Evolutionary conservation across 2,888 invertebrate genomes (phyloP).

Genomic region (Amiota mariae): DNA sequence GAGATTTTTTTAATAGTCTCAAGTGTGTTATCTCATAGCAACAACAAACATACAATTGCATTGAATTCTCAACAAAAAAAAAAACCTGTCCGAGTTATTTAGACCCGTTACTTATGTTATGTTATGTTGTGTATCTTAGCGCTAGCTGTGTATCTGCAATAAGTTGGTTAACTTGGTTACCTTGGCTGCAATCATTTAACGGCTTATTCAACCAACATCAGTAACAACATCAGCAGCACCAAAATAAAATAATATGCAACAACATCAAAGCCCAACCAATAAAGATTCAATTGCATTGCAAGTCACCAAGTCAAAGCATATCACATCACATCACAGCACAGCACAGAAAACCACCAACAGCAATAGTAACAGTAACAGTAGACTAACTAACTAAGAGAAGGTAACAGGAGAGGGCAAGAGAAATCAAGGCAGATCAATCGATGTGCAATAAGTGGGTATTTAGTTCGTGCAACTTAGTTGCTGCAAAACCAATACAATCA

Average conservation of each 20-base stretch:
- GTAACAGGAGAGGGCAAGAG: too few species aligned
- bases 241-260: background rate
- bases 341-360: too few species aligned
- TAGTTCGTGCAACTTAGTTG: conserved; percentile 23
- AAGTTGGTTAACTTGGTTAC: conserved; percentile 26
- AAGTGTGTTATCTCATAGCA: background rate
- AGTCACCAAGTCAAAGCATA: too few species aligned
- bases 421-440: background rate
- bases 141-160: conserved; percentile 5
- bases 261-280: background rate
- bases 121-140: background rate
- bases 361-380: too few species aligned
- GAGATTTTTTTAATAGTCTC: background rate
- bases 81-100: background rate
- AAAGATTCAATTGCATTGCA: too few species aligned
- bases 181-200: conserved; percentile 46
- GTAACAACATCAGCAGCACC: background rate
- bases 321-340: too few species aligned
- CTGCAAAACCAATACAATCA: too few species aligned
- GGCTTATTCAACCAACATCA: conserved; percentile 42
- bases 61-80: too few species aligned
- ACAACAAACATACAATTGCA: too few species aligned
- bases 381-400: too few species aligned
- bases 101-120: conserved; percentile 1
- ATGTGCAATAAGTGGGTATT: conserved; percentile 27